Percentiles rank a stretch among this genome's conserved stretches.
phyloP scores from a whole-genome alignment of 2,113 vertebrate genomes.

The Sylvia atricapilla region DNA sequence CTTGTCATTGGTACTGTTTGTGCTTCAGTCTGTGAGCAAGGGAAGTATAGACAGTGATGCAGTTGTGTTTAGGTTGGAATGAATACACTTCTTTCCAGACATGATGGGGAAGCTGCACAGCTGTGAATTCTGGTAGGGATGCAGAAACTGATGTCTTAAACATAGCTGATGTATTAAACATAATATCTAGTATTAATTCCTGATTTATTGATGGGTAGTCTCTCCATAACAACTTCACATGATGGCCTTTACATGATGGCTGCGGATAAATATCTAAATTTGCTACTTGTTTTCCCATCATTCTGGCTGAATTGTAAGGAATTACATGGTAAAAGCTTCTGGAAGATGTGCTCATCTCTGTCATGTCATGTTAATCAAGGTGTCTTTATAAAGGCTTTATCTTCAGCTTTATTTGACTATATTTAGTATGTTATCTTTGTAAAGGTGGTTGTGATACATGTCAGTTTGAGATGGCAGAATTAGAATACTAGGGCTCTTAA shows the following conservation, averaged over 20 bases:
- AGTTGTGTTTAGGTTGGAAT: neutral
- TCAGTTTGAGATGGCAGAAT: neutral
- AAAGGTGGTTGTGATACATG: neutral
- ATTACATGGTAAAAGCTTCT: neutral
- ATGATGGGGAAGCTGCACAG: neutral
- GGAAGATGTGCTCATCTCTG: neutral
- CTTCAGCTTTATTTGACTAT: constrained; percentile 12
- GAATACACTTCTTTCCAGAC: neutral
- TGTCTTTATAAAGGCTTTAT: neutral
- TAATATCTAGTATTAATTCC: neutral
- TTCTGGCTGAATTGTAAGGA: neutral
- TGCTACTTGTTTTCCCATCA: neutral
- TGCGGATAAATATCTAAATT: neutral
- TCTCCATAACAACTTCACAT: neutral
- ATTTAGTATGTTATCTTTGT: neutral
- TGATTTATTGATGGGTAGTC: neutral
- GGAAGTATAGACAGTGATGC: neutral
- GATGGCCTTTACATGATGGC: neutral
- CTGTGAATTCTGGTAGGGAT: neutral
- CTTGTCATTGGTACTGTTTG: neutral
- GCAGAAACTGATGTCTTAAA: neutral
- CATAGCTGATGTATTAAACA: neutral
- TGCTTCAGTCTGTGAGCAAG: neutral
- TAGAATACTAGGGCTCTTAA: neutral
- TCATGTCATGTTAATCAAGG: neutral